Evolutionary conservation across 2,113 vertebrate species (phyloP), one percentile per base, ranked within the genome.

Genomic region (Toxotes jaculatrix): DNA sequence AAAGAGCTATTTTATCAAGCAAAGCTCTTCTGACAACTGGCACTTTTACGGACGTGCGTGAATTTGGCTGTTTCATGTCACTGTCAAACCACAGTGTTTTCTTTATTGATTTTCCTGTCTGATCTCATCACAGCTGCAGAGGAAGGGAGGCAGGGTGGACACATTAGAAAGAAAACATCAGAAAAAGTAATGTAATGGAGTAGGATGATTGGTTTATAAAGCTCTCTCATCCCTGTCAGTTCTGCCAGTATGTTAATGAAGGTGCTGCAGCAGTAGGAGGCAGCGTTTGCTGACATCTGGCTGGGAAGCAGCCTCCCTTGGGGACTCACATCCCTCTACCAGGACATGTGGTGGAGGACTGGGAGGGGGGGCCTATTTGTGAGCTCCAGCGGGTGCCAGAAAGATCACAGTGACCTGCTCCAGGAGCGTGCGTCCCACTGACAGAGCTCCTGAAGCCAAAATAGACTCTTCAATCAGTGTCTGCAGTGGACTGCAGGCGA

Each of bases 331-430:
- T 87, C 83, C 63, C 79, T 86, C 84, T 34, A 83, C 49, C 59
- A 79, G 85, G 80, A 84, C 85, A 76, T 84, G 88, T 83, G 85
- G 64, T 65, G 47, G 71, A 62, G 66, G 49, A 62, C 23, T 65
- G n/a, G 72, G 77, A 51, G n/a, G 71, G 23, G 73, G 71, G 57
- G 59, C 9, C 60, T 88, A 82, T 87, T 89, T 92, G 68, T 85
- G 83, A 81, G 79, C 86, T 88, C 74, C 63, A 79, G 74, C 43
- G 75, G 86, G 82, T 72, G 87, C 81, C 86, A 85, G 67, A 72
- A 86, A 92, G 93, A 92, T 92, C 93, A 94, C 87, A 90, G 88
- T 77, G 85, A 91, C 91, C 89, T 88, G 90, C 84, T 87, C 60
- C 72, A 83, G 86, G 76, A 90, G 65, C 9, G 1, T 21, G 62